Conservation (phyloP, 2,113 vertebrate genomes). For the Bufo bufo region DNA sequence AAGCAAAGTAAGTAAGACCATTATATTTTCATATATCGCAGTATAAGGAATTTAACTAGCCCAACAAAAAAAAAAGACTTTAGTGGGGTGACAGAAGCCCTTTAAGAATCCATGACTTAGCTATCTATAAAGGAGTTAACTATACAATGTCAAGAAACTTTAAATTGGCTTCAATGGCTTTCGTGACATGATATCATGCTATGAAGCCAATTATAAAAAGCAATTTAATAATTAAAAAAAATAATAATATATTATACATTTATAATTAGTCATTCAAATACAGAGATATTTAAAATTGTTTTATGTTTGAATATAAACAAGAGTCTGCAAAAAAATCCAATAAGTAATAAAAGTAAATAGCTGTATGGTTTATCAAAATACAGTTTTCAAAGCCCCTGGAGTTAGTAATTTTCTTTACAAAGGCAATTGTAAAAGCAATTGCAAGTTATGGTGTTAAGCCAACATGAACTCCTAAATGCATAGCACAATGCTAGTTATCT, state of each 20-base stretch:
- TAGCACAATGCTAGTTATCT: constrained; percentile 46
- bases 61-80: no score
- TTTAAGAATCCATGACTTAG: no score
- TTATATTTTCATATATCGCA: no score
- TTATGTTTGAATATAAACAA: constrained; percentile 19
- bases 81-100: no score
- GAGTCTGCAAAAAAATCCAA: constrained; percentile 39
- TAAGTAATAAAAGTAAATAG: constrained; percentile 42
- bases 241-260: no score
- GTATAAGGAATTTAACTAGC: no score
- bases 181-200: no score
- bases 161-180: no score
- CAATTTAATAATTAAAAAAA: background rate
- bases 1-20: no score
- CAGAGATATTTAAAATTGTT: background rate
- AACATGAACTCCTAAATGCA: constrained; percentile 51
- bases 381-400: constrained; percentile 55
- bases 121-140: no score
- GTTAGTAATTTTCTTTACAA: constrained; percentile 55
- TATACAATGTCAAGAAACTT: no score
- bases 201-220: background rate
- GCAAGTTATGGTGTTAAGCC: constrained; percentile 53
- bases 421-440: constrained; percentile 56
- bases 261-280: background rate
- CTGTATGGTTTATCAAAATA: constrained; percentile 54